These are phyloP conservation scores for Oeneis ivallda DNA, from an alignment of 2,888 invertebrate species.

Conservation along the genomic window DNA sequence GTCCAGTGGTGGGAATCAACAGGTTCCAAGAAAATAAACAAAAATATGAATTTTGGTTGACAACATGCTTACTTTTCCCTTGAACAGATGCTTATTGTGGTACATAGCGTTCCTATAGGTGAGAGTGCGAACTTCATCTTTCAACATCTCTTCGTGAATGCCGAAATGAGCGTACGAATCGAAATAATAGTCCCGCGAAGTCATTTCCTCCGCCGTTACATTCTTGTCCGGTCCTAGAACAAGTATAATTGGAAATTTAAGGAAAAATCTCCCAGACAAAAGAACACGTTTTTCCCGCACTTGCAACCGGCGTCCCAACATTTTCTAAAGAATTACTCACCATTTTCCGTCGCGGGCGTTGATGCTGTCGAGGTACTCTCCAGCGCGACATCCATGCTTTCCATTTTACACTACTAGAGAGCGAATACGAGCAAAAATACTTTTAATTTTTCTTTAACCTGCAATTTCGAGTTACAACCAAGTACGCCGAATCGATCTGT, in stretches of 20 bases:
- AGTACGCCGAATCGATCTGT: slow-evolving; percentile 71
- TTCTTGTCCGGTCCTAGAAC: slow-evolving; percentile 73
- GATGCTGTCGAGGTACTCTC: slow-evolving; percentile 69
- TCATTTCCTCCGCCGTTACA: slow-evolving; percentile 96
- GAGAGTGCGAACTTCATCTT: slow-evolving; percentile 98
- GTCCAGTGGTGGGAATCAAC: not conserved
- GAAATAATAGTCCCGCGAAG: slow-evolving; percentile 99
- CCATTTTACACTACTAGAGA: slow-evolving; percentile 58
- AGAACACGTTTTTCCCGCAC: slow-evolving; percentile 67
- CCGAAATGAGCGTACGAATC: slow-evolving; percentile 99
- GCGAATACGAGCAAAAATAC: slow-evolving; percentile 42
- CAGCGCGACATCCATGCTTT: slow-evolving; percentile 78
- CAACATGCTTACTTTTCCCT: slow-evolving; percentile 84
- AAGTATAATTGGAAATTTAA: slow-evolving; percentile 35
- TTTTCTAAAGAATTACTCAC: slow-evolving; percentile 53
- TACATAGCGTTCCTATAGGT: slow-evolving; percentile 99
- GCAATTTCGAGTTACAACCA: slow-evolving; percentile 47
- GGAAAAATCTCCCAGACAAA: slow-evolving; percentile 46
- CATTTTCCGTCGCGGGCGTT: slow-evolving; percentile 73
- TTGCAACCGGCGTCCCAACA: slow-evolving; percentile 50
- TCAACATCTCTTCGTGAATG: slow-evolving; percentile 99
- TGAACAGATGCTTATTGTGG: slow-evolving; percentile 99
- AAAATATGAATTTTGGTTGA: not conserved
- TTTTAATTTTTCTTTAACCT: slow-evolving; percentile 65
- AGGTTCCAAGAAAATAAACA: not conserved